Conservation (phyloP, 2,888 invertebrate species). For the Aspidapion aeneum region DNA sequence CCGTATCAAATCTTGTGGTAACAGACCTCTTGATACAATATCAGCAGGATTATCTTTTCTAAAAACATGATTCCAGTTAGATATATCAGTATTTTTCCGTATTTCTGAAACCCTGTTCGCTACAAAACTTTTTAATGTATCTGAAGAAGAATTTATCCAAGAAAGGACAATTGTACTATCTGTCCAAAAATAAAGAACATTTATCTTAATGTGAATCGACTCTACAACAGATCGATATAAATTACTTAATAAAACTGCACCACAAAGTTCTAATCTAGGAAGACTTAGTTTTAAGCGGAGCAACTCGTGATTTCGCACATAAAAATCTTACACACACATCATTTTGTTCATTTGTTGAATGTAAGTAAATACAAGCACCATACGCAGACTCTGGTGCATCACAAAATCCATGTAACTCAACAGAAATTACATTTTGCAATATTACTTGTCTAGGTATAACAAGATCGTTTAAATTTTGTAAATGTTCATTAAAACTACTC, state of each 20-base stretch:
- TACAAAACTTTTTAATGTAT: neutral
- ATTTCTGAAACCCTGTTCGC: neutral
- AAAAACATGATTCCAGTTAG: neutral
- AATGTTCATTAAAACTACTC: slow-evolving; percentile 9
- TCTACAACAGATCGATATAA: neutral
- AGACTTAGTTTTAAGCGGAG: slow-evolving; percentile 22
- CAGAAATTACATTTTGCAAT: neutral
- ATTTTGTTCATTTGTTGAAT: too few species aligned
- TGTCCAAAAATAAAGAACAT: neutral
- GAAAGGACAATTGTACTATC: neutral
- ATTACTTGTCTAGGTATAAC: slow-evolving; percentile 16
- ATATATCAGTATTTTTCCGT: neutral
- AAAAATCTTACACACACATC: slow-evolving; percentile 6
- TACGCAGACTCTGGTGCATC: slow-evolving; percentile 21
- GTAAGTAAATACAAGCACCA: slow-evolving; percentile 22
- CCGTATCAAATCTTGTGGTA: neutral
- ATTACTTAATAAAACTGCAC: slow-evolving; percentile 6
- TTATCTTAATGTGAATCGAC: neutral
- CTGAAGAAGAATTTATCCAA: neutral
- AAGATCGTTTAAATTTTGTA: slow-evolving; percentile 9
- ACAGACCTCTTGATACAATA: slow-evolving; percentile 3
- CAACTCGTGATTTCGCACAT: slow-evolving; percentile 21
- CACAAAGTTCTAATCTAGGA: slow-evolving; percentile 22
- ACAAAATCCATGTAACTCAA: slow-evolving; percentile 24
- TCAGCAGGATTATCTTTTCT: slow-evolving; percentile 1